Conservation (phyloP, 2,113 vertebrate species). For the Campylomormyrus numenius region DNA sequence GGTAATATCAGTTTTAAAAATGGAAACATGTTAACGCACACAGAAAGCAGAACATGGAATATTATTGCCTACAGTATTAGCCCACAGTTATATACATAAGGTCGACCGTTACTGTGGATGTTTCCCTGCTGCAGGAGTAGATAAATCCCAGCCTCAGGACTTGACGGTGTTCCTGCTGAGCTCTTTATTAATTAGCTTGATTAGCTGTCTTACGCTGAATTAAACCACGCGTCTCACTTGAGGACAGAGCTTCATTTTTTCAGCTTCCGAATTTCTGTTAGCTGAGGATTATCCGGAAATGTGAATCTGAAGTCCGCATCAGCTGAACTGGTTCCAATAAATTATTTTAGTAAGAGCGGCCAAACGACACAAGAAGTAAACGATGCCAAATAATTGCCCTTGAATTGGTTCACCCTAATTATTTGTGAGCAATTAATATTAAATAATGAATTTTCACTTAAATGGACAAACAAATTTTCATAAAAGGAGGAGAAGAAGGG, state of each 20-base stretch:
- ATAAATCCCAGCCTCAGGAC: neutral
- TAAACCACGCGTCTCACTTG: neutral
- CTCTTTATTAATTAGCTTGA: neutral
- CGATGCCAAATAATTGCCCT: neutral
- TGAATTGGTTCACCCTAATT: neutral
- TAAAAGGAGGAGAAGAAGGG: neutral
- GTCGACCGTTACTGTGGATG: neutral
- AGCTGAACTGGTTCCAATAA: neutral
- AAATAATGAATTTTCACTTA: neutral
- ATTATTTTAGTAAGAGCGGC: neutral
- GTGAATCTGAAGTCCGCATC: neutral
- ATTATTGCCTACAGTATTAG: neutral
- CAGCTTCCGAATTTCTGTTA: neutral
- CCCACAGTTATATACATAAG: neutral
- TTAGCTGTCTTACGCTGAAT: neutral
- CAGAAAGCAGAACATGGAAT: neutral
- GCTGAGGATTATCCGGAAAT: neutral
- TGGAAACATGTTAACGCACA: neutral
- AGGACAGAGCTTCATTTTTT: neutral
- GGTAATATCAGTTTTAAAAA: neutral
- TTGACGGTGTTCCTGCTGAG: neutral
- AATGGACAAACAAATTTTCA: neutral
- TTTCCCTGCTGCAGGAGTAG: neutral
- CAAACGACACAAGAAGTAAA: neutral
- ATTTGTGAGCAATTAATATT: neutral